A percentile compares a stretch with the other conserved stretches of the same genome.
Conservation (phyloP, 2,797 vertebrate species). For the Lateolabrax maculatus region DNA sequence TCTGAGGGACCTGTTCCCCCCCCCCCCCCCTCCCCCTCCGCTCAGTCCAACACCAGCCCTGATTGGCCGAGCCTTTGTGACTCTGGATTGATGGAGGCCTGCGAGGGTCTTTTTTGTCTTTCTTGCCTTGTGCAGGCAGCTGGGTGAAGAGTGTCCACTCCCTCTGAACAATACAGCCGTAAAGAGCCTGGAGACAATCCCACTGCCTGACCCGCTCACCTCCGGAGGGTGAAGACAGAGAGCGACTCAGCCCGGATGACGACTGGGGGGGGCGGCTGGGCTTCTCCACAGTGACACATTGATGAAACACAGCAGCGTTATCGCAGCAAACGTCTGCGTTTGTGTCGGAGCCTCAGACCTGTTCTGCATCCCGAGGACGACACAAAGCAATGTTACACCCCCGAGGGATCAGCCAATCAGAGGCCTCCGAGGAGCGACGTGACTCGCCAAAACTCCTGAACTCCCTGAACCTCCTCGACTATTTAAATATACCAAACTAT, state of each 20-base stretch:
- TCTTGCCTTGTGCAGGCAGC: slow-evolving; percentile 56
- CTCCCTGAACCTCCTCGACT: neutral
- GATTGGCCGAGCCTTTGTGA: slow-evolving; percentile 59
- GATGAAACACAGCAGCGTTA: slow-evolving; percentile 63
- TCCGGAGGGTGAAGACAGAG: neutral
- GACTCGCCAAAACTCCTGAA: slow-evolving; percentile 7
- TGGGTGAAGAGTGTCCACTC: slow-evolving; percentile 43
- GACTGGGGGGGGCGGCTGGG: neutral
- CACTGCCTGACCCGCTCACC: slow-evolving; percentile 51
- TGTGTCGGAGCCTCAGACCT: slow-evolving; percentile 14
- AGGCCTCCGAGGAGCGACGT: neutral
- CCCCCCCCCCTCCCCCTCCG: neutral
- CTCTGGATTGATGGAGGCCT: slow-evolving; percentile 52
- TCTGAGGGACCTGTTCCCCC: slow-evolving; percentile 40
- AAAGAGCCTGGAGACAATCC: slow-evolving; percentile 71
- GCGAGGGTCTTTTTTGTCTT: slow-evolving; percentile 22
- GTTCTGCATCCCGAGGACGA: slow-evolving; percentile 15
- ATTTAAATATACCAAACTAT: neutral
- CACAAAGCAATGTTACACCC: neutral
- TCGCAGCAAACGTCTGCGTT: slow-evolving; percentile 20
- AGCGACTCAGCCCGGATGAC: neutral
- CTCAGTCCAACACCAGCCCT: slow-evolving; percentile 6
- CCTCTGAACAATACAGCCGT: slow-evolving; percentile 69
- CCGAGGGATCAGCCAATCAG: slow-evolving; percentile 9
- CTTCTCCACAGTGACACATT: slow-evolving; percentile 38